Base-by-base conservation (phyloP, 2,888 invertebrate genomes). In the Crematogaster levior region DNA sequence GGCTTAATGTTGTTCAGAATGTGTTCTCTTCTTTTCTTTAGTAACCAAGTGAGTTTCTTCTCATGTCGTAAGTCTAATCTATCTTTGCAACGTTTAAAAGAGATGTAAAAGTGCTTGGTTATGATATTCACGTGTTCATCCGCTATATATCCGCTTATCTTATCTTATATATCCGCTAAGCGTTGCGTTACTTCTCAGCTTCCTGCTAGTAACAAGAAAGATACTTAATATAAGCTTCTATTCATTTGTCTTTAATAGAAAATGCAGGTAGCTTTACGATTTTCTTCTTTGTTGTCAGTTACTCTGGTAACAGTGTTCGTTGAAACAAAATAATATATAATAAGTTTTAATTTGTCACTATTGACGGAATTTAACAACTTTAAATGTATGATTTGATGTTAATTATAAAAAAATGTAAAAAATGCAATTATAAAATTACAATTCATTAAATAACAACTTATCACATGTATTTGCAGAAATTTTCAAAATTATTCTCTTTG, bases 101-200 rank as follows among this genome's bases (percentile, higher is more conserved):
- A n/a, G n/a, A n/a, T n/a, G n/a, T n/a, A n/a, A n/a, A n/a, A n/a
- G n/a, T n/a, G n/a, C n/a, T n/a, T n/a, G n/a, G n/a, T n/a, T n/a
- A n/a, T n/a, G n/a, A n/a, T n/a, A n/a, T n/a, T n/a, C n/a, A n/a
- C n/a, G n/a, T n/a, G n/a, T n/a, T n/a, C n/a, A n/a, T n/a, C n/a
- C n/a, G n/a, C n/a, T n/a, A n/a, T n/a, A n/a, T n/a, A n/a, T n/a
- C n/a, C n/a, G n/a, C n/a, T n/a, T n/a, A n/a, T n/a, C n/a, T n/a
- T n/a, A n/a, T n/a, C 27, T 77, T 70, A 18, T 56, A 24, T 43
- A 77, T 56, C 30, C 18, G 34, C 34, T 79, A 70, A 70, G 34
- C 70, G 24, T 70, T 65, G 10, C n/a, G 72, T 79, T 79, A 79
- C 70, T 79, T 70, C 70, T 77, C 56, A 68, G 30, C 18, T 70